Conservation (phyloP, 2,797 vertebrate genomes). For the Lutra lutra region DNA sequence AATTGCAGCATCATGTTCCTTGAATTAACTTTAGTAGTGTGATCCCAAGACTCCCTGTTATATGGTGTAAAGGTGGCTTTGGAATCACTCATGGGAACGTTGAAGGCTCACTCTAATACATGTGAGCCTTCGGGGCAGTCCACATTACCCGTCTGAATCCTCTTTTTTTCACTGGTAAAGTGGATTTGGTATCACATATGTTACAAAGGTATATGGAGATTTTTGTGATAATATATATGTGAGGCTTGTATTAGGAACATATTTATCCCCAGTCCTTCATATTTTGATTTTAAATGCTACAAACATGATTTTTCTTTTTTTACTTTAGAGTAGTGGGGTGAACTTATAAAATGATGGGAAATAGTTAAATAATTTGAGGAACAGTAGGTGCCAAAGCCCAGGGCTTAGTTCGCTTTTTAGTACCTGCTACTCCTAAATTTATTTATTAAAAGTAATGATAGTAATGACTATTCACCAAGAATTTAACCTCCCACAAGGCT, state of each 20-base stretch:
- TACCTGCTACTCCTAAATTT: background rate
- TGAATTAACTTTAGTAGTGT: background rate
- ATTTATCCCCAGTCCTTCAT: background rate
- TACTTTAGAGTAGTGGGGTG: background rate
- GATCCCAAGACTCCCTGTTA: background rate
- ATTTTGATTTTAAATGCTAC: constrained; percentile 26
- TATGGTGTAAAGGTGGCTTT: background rate
- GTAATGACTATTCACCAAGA: too few relatives aligned
- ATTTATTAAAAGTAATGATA: background rate
- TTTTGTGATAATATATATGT: background rate
- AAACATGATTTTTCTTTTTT: constrained; percentile 8
- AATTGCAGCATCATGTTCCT: background rate
- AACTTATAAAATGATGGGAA: background rate
- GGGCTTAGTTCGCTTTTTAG: background rate
- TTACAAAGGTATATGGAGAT: background rate
- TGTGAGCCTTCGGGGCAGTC: background rate
- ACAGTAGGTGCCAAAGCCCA: background rate
- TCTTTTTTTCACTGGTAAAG: background rate
- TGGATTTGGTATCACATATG: background rate
- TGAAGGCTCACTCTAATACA: background rate
- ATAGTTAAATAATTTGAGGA: background rate
- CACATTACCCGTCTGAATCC: background rate
- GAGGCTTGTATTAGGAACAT: background rate
- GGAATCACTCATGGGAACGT: background rate
- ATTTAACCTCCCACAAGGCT: too few relatives aligned